A percentile compares a stretch with the other conserved stretches of the same genome.
Evolutionary conservation across 2,888 invertebrate genomes (phyloP).

Genomic region (Zhuqinia jingwanae): DNA sequence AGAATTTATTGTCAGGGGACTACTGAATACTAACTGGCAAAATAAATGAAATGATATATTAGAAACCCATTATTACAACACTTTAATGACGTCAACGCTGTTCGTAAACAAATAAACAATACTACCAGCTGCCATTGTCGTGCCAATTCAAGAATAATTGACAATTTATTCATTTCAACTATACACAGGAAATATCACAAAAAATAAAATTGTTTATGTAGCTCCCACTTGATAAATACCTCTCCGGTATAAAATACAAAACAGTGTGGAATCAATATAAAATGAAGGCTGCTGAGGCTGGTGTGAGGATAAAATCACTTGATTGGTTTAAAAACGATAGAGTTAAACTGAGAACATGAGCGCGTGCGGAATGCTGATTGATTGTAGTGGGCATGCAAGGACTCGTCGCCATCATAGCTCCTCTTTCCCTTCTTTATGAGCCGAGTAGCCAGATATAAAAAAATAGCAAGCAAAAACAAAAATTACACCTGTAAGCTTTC

Average conservation of each 20-base stretch:
- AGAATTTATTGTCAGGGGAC: too few relatives aligned
- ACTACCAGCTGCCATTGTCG: too few relatives aligned
- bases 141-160: conserved; percentile 27
- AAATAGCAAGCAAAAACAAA: conserved; percentile 44
- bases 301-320: background rate
- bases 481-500: background rate
- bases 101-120: too few relatives aligned
- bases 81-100: too few relatives aligned
- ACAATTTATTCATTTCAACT: conserved; percentile 41
- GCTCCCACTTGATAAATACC: conserved; percentile 17
- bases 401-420: conserved; percentile 50
- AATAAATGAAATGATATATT: too few relatives aligned
- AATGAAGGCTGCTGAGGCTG: background rate
- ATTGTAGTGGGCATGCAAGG: conserved; percentile 39
- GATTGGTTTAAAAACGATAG: background rate
- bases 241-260: background rate
- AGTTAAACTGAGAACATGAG: background rate
- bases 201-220: conserved; percentile 29
- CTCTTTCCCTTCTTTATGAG: conserved; percentile 57
- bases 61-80: too few relatives aligned
- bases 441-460: conserved; percentile 22
- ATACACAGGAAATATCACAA: conserved; percentile 34
- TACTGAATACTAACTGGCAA: too few relatives aligned
- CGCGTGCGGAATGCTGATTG: conserved; percentile 27
- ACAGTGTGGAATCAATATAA: background rate